These are phyloP conservation scores for Sebastes goodei DNA, from an alignment of 2,797 vertebrate genomes.

Conservation along the genomic window DNA sequence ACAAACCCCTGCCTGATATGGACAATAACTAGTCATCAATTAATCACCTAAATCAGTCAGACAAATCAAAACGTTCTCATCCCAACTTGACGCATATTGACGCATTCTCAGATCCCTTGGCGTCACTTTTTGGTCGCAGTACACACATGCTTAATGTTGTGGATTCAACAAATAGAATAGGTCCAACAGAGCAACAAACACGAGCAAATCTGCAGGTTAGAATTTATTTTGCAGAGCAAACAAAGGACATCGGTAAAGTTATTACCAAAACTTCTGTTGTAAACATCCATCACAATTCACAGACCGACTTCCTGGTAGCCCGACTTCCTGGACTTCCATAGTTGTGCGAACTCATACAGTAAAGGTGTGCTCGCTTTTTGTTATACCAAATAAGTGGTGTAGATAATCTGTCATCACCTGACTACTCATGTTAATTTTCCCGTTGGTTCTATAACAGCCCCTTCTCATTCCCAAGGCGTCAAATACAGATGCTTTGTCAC, in stretches of 20 bases:
- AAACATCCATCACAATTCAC: neutral
- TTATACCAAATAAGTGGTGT: neutral
- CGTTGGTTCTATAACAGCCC: too few relatives aligned
- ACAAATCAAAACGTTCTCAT: neutral
- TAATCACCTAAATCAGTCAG: neutral
- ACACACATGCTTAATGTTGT: too few relatives aligned
- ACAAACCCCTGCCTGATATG: neutral
- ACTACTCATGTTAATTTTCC: neutral
- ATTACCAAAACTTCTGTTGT: neutral
- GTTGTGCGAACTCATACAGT: neutral
- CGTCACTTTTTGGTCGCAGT: too few relatives aligned
- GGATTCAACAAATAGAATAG: neutral
- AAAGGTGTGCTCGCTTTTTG: neutral
- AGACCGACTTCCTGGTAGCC: neutral
- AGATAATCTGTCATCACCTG: neutral
- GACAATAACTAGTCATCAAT: neutral
- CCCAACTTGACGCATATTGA: too few relatives aligned
- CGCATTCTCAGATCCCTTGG: too few relatives aligned
- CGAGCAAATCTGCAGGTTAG: neutral
- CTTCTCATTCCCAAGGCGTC: too few relatives aligned
- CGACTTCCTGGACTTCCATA: neutral
- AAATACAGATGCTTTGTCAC: too few relatives aligned
- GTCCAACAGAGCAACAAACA: neutral
- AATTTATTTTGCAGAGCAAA: neutral
- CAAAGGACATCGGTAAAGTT: neutral